Evolutionary conservation across 1,140 invertebrate species (phyloP).

Genomic region (Pteromalus puparum): DNA sequence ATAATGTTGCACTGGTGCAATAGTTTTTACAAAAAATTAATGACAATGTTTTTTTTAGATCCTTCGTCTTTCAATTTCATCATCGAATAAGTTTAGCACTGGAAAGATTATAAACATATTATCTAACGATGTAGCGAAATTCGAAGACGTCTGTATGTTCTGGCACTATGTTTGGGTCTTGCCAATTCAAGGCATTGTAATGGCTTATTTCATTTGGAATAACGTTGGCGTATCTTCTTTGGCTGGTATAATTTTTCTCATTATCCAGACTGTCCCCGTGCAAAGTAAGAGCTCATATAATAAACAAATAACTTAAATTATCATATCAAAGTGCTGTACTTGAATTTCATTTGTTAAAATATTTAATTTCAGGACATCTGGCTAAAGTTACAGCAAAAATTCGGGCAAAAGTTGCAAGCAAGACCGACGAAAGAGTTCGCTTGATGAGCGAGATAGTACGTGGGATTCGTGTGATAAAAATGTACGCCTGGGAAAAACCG

Average conservation of each 20-base stretch:
- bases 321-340: too few relatives aligned
- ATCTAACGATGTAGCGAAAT: conserved; percentile 85
- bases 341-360: not conserved
- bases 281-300: conserved; percentile 72
- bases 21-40: too few relatives aligned
- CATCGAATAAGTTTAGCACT: conserved; percentile 79
- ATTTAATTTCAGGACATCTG: conserved; percentile 20
- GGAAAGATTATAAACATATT: conserved; percentile 92
- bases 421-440: conserved; percentile 78
- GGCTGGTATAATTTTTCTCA: conserved; percentile 78
- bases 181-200: conserved; percentile 81
- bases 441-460: conserved; percentile 80
- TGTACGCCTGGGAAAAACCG: conserved; percentile 90
- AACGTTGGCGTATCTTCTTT: conserved; percentile 77
- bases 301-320: not conserved
- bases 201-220: conserved; percentile 80
- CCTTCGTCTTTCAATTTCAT: conserved; percentile 68
- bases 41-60: conserved; percentile 55
- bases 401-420: conserved; percentile 71
- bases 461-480: conserved; percentile 83
- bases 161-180: conserved; percentile 84
- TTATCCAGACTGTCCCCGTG: conserved; percentile 80
- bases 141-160: conserved; percentile 69
- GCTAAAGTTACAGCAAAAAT: conserved; percentile 55
- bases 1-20: too few relatives aligned